A percentile compares a stretch with the other conserved stretches of the same genome.
Conservation (phyloP, 1,140 invertebrate species). For the Trinorchestia longiramus region DNA sequence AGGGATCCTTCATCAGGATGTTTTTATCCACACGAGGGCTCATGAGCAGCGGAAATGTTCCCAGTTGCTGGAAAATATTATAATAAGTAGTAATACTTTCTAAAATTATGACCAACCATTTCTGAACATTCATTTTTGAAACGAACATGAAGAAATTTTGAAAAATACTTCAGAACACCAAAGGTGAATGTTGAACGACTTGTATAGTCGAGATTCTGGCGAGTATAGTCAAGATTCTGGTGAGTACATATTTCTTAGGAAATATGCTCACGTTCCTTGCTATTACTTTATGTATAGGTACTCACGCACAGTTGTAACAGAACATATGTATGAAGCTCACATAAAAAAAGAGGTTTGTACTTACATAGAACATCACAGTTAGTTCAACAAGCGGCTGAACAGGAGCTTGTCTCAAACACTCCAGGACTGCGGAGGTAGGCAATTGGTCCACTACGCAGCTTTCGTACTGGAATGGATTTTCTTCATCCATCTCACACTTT, state of each 20-base stretch:
- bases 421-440: not conserved
- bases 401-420: not conserved
- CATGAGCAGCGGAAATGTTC: not conserved
- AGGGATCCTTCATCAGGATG: conserved; percentile 51
- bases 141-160: not conserved
- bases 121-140: not conserved
- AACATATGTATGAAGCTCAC: no score
- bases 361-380: not conserved
- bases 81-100: not conserved
- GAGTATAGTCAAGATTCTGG: no score
- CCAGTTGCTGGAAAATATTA: not conserved
- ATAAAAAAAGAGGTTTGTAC: no score
- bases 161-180: not conserved
- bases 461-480: not conserved
- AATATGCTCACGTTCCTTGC: no score
- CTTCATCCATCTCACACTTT: not conserved
- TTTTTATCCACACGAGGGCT: conserved; percentile 49
- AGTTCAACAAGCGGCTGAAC: not conserved
- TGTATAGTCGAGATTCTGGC: no score
- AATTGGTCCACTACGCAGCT: conserved; percentile 19
- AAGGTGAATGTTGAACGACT: no score
- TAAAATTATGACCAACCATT: not conserved
- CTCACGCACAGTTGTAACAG: no score
- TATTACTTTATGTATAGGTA: no score
- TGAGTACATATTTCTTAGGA: no score